Conservation (phyloP, 92 coral and sea anemone species). For the Epizoanthus scotinus region DNA sequence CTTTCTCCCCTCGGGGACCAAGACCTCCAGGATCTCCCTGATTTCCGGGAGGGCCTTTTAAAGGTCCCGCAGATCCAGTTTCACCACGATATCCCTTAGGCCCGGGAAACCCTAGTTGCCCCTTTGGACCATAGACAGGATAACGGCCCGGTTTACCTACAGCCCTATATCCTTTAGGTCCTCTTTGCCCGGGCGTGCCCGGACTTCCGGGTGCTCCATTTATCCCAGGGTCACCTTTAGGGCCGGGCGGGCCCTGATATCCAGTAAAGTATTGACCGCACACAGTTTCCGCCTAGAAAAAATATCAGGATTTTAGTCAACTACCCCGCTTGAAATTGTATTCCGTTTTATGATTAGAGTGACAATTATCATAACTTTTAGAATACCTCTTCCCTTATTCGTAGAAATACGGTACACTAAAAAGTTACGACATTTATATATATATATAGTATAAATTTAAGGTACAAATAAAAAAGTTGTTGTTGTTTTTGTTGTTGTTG, state of each 20-base stretch:
- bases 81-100: slow-evolving; percentile 49
- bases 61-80: slow-evolving; percentile 47
- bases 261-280: slow-evolving; percentile 53
- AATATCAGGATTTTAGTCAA: neutral
- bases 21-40: slow-evolving; percentile 49
- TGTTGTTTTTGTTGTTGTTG: no score
- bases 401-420: no score
- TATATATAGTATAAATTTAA: no score
- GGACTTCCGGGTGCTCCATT: slow-evolving; percentile 55
- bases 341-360: no score
- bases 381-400: no score
- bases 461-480: no score
- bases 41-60: slow-evolving; percentile 52
- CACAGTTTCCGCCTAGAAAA: slow-evolving; percentile 48
- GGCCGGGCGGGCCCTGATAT: slow-evolving; percentile 47
- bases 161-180: slow-evolving; percentile 61
- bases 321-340: neutral
- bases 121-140: slow-evolving; percentile 59
- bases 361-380: no score
- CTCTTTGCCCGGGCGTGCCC: slow-evolving; percentile 48
- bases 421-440: no score
- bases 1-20: slow-evolving; percentile 58
- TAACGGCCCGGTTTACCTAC: slow-evolving; percentile 20
- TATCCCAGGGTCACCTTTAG: slow-evolving; percentile 51
- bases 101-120: slow-evolving; percentile 58